Base-by-base conservation (phyloP, 2,113 vertebrate genomes). In the Triplophysa siluroides region DNA sequence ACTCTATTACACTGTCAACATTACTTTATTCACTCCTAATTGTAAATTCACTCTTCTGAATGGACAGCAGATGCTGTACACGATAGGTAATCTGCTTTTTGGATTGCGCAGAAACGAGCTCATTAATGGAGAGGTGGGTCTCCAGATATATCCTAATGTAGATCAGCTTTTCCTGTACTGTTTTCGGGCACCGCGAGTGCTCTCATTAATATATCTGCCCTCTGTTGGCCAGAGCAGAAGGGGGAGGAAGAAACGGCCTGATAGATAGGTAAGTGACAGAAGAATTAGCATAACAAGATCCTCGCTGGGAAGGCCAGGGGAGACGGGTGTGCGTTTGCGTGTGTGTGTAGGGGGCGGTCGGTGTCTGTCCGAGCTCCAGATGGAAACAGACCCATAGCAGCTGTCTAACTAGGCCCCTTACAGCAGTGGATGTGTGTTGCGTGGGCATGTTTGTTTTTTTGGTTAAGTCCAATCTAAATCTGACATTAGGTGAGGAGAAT, bases 201-300 rank as follows among this genome's bases (percentile, higher is more conserved):
- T 13, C 60, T 76, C 74, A 76, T 63, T 76, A 65, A 64, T 76
- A n/a, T 29, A 45, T 83, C 79, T 83, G 88, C 88, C 89, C 87
- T 88, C 68, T 78, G 47, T 71, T 45, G 41, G 66, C 58, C 70
- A 24, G 24, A 23, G 47, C 67, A 33, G 67, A 54, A 72, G 71
- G 90, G 92, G 89, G 87, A 63, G 76, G 89, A 92, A 88, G 87
- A 92, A 92, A 88, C 33, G 87, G 91, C 92, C 94, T 95, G 93
- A 92, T 92, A 92, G 93, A 92, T 92, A 91, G 90, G 93, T 93
- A 93, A 93, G 92, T 93, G 89, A 90, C 92, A 93, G 94, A 93
- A 93, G 90, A 94, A 99, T 99, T 99, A 96, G 95, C 97, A 98
- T 99, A 96, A 99, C 96, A 98, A 98, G 95, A 83, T 88, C 78